Conservation (phyloP, 2,888 invertebrate species). For the Pristionchus japonicus region DNA sequence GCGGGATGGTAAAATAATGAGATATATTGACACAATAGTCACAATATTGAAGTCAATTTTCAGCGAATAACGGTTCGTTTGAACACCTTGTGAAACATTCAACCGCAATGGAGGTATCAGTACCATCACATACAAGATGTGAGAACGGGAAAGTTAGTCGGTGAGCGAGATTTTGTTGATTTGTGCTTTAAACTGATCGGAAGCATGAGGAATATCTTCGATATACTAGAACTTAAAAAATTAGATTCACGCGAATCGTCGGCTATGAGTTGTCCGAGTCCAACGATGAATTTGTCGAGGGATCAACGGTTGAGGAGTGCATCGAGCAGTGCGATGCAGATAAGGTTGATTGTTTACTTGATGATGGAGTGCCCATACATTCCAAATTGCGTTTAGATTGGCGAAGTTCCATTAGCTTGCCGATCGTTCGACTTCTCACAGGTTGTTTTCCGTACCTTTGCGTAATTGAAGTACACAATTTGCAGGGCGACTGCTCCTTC, state of each 20-base stretch:
- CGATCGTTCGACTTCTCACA: slow-evolving; percentile 69
- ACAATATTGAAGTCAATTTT: no score
- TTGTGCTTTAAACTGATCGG: no score
- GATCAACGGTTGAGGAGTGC: slow-evolving; percentile 63
- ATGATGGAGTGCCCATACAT: no score
- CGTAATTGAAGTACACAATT: neutral
- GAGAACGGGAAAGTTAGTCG: neutral
- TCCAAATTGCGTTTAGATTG: slow-evolving; percentile 53
- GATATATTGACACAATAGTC: no score
- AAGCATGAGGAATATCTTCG: no score
- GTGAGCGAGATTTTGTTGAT: neutral
- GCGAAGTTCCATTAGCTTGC: slow-evolving; percentile 56
- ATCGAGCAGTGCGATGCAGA: slow-evolving; percentile 64
- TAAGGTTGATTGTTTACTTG: slow-evolving; percentile 55
- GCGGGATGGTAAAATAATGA: no score
- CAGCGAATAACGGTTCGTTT: no score
- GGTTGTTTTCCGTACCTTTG: slow-evolving; percentile 48
- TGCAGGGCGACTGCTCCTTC: slow-evolving; percentile 5
- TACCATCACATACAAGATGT: neutral
- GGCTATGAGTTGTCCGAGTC: slow-evolving; percentile 71
- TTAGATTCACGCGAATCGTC: slow-evolving; percentile 66
- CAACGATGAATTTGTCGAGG: slow-evolving; percentile 62
- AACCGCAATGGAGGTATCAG: no score
- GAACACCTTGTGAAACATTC: neutral
- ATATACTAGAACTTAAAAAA: no score